Evolutionary conservation across 2,888 invertebrate genomes (phyloP), one percentile per base, ranked within the genome.

Genomic region (Zygaena filipendulae): DNA sequence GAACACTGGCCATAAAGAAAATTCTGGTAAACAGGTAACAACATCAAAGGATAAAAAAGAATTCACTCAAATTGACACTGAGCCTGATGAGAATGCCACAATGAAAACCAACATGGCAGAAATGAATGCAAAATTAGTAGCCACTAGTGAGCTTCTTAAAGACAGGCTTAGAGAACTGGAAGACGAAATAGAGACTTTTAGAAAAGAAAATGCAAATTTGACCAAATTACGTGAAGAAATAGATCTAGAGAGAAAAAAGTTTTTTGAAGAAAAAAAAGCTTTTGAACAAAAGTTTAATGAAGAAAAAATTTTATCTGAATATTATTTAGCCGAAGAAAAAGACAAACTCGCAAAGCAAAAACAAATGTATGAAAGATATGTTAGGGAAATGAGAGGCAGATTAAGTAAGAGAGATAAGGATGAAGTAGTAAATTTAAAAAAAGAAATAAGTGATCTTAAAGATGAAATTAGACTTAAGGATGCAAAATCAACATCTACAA

Each of bases 381-480:
- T 87, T 11, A 85, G 85, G 47, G 86, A 88, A 43, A 82, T 86
- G 37, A 87, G 86, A 55, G 84, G 85, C n/a, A 71, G 83, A 33
- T 74, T 85, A 0, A 83, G 69, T 33, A 87, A 84, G 49, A 86
- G 86, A 52, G 90, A 90, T 34, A 84, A 87, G 39, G 87, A 87
- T 49, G 90, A 91, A 62, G 81, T 88, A 7, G 61, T 82, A 1
- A 74, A 68, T 38, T 60, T 90, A 6, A 88, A 84, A 45, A 83
- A 85, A 32, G 85, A 90, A 61, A 59, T 91, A 18, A 82, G 72
- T 29, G 80, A 84, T 23, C 59, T 90, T 1, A 86, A 84, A 55
- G 85, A 87, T 37, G 87, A 90, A 40, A 69, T 88, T 10, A 84
- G 84, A 49, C 55, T 84, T n/a, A 91, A 89, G 63, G 91, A 92